Percentiles rank a stretch among this genome's conserved stretches.
Evolutionary conservation across 1,140 invertebrate species (phyloP).

Genomic region (Drosophila nigrodunni): DNA sequence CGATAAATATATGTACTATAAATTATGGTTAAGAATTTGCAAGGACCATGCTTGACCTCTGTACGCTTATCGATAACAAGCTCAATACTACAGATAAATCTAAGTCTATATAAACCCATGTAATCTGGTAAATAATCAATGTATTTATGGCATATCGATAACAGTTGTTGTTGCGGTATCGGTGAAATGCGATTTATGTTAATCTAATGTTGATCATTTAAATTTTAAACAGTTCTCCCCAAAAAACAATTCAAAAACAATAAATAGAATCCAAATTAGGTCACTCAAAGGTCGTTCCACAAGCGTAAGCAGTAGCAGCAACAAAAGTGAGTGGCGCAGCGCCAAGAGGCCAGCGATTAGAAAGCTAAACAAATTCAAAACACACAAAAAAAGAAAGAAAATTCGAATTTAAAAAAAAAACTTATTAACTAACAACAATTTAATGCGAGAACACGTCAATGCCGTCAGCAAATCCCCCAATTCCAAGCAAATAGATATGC

Average conservation of each 20-base stretch:
- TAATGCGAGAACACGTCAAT: conserved; percentile 40
- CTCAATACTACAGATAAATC: not conserved
- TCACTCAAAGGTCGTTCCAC: conserved; percentile 55
- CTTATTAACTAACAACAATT: conserved; percentile 59
- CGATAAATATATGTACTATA: conserved; percentile 6
- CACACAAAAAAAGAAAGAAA: not conserved
- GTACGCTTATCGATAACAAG: not conserved
- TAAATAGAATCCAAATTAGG: conserved; percentile 44
- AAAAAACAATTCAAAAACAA: conserved; percentile 35
- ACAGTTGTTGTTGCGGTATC: not conserved
- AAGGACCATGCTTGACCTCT: not conserved
- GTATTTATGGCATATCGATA: conserved; percentile 3
- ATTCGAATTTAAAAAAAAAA: conserved; percentile 15
- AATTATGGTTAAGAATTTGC: not conserved
- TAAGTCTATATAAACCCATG: not conserved
- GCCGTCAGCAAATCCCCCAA: conserved; percentile 49
- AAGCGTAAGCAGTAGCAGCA: conserved; percentile 13
- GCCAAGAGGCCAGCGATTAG: conserved; percentile 33
- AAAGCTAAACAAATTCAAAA: conserved; percentile 50
- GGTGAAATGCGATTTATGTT: conserved; percentile 4
- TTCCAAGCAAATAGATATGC: conserved; percentile 40
- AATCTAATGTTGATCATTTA: conserved; percentile 8
- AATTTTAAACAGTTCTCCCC: conserved; percentile 7
- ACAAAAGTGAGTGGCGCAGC: conserved; percentile 17
- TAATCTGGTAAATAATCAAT: not conserved